These are phyloP conservation scores for Sciurus niger DNA, from an alignment of 2,113 vertebrate species.

Conservation along the genomic window DNA sequence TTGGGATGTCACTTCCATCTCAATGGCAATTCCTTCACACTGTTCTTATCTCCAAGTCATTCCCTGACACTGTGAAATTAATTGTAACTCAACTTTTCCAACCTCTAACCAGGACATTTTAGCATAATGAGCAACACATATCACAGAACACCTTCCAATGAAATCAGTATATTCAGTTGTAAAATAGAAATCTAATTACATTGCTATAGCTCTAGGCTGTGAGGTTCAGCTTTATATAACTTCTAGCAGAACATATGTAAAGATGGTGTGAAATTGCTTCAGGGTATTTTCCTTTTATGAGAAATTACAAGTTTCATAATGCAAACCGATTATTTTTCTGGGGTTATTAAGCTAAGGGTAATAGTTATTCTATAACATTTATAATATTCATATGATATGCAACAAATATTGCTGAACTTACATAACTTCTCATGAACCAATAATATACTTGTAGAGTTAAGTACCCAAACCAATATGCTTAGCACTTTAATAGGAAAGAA, in stretches of 20 bases:
- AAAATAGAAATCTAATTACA: conserved; percentile 79
- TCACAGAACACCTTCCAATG: conserved; percentile 51
- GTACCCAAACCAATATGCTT: background rate
- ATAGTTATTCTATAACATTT: conserved; percentile 48
- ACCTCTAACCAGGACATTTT: conserved; percentile 53
- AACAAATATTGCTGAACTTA: conserved; percentile 39
- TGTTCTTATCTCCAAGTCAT: background rate
- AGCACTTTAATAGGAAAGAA: conserved; percentile 6
- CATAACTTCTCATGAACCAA: conserved; percentile 36
- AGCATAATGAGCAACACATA: conserved; percentile 67
- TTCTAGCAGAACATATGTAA: conserved; percentile 76
- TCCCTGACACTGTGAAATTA: conserved; percentile 53
- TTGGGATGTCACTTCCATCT: conserved; percentile 27
- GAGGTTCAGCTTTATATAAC: conserved; percentile 71
- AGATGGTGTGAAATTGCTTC: conserved; percentile 67
- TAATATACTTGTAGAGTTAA: background rate
- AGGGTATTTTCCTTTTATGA: conserved; percentile 73
- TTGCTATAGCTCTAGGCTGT: conserved; percentile 60
- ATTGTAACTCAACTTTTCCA: conserved; percentile 58
- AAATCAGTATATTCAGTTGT: conserved; percentile 70
- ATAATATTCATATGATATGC: conserved; percentile 30
- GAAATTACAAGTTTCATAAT: conserved; percentile 65
- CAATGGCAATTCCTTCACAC: background rate
- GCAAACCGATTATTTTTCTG: conserved; percentile 70
- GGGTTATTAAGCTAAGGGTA: conserved; percentile 40